Evolutionary conservation across 2,888 invertebrate species (phyloP), one percentile per base, ranked within the genome.

Genomic region (Dicyrtoma fusca): DNA sequence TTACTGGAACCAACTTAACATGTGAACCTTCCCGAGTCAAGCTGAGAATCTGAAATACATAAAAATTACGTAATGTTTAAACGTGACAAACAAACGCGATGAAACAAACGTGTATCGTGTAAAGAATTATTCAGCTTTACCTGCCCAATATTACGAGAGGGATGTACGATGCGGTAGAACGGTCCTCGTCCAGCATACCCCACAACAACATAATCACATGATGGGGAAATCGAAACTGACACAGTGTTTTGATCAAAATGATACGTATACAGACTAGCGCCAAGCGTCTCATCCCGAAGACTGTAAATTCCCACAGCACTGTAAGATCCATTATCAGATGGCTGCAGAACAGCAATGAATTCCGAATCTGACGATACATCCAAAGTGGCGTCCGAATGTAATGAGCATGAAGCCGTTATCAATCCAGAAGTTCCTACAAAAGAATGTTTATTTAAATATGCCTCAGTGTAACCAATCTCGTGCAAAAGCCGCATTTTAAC

Each of bases 161-260:
- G 78, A 71, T 80, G 79, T 23, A 78, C 77, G 65, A 79, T 77
- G 13, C 80, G 70, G 61, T 79, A 79, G n/a, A 80, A 68, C 21
- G 80, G 78, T n/a, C 80, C 79, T 14, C 79, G 63, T 5, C 80
- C 80, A 5, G 80, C 80, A 73, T 79, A 80, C 10, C 79, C 80
- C 4, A 80, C 80, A 13, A 79, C 77, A 23, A 80, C 72, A 49
- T 79, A 80, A 71, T 80, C 79, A 71, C 77, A 79, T 19, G 77
- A 77, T 1, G 80, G 80, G 23, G 76, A 74, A 17, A 80, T 77
- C 14, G 76, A 76, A 8, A 80, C 76, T 6, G 78, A 78, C 10
- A 80, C 80, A 1, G 80, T 80, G 51, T 80, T 80, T 69, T 80
- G 80, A 62, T 80, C 79, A 74, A 80, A 80, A 55, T 79, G 79